Base-by-base conservation (phyloP, 2,888 invertebrate species). In the Drosophila planitibia region DNA sequence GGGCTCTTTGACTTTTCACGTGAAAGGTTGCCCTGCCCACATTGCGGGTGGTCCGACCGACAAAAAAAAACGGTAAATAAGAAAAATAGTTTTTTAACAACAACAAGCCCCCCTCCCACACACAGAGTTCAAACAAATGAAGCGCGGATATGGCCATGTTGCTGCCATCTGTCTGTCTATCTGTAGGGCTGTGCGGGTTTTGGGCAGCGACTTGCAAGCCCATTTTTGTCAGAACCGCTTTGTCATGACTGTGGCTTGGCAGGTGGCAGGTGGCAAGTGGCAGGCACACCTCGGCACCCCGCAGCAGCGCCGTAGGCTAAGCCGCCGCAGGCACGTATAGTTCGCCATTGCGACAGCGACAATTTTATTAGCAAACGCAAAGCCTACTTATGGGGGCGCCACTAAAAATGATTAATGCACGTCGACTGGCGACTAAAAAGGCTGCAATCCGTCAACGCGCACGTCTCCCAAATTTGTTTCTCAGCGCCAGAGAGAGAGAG, bases 401-500 rank as follows among this genome's bases (percentile, higher is more conserved):
- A 88, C 90, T 90, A 85, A 90, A 91, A 91, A 91, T 91, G 91
- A 91, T 91, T 91, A 91, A 91, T 91, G 91, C 84, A 75, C 69
- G 76, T 76, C 71, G 79, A 79, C 86, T 79, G 85, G 75, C 80
- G 78, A 80, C 88, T 77, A 83, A 89, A 89, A 89, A 85, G 90
- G 86, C 90, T 86, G 88, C 86, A 89, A 89, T 89, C 89, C 89
- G 89, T 88, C 90, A 89, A 74, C 82, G 76, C 79, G 78, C 81
- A 84, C 84, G 87, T 83, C 83, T 70, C 75, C 70, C 58, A 87
- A 85, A 89, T 86, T 89, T 86, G 89, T 86, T 89, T 65, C 54
- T 55, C 25, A 22, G 6, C 19, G 1, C 2, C 19, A 47, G 0
- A 44, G 2, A 12, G 19, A 35, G 22, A 37, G 25, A n/a, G 19